Percentiles rank a stretch among this genome's conserved stretches.
Conservation (phyloP, 2,797 vertebrate genomes). For the Numenius phaeopus region DNA sequence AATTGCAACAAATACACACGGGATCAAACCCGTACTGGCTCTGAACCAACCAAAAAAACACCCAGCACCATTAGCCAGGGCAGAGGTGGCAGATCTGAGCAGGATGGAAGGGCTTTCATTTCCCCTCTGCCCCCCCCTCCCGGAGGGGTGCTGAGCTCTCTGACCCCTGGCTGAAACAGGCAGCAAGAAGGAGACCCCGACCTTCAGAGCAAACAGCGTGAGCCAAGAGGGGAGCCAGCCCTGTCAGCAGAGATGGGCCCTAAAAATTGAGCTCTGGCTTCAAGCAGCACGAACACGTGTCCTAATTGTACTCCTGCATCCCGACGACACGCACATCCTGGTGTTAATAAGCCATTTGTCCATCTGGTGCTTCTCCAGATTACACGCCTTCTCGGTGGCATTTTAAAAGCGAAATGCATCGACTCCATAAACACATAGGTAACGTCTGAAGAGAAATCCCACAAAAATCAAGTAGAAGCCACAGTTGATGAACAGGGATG, state of each 20-base stretch:
- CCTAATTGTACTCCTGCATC: background rate
- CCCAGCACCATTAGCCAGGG: background rate
- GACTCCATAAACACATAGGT: background rate
- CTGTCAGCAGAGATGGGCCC: background rate
- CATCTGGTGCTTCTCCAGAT: background rate
- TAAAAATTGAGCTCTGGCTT: background rate
- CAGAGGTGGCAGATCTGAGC: background rate
- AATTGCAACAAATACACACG: background rate
- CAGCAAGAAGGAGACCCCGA: background rate
- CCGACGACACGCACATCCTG: background rate
- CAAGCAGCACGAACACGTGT: background rate
- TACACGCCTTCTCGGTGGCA: background rate
- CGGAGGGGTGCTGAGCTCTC: background rate
- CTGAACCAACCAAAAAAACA: background rate
- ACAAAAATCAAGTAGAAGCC: background rate
- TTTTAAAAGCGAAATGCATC: background rate
- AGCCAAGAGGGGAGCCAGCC: background rate
- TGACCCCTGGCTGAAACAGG: background rate
- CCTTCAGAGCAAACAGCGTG: background rate
- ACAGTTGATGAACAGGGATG: fast-evolving
- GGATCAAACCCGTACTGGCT: background rate
- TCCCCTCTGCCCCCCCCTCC: background rate
- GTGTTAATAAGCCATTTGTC: background rate
- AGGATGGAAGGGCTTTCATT: background rate
- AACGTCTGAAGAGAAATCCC: background rate